Percentiles rank a stretch among this genome's conserved stretches.
These are phyloP conservation scores for Tyrannus savana DNA, from an alignment of 2,113 vertebrate genomes.

Conservation along the genomic window DNA sequence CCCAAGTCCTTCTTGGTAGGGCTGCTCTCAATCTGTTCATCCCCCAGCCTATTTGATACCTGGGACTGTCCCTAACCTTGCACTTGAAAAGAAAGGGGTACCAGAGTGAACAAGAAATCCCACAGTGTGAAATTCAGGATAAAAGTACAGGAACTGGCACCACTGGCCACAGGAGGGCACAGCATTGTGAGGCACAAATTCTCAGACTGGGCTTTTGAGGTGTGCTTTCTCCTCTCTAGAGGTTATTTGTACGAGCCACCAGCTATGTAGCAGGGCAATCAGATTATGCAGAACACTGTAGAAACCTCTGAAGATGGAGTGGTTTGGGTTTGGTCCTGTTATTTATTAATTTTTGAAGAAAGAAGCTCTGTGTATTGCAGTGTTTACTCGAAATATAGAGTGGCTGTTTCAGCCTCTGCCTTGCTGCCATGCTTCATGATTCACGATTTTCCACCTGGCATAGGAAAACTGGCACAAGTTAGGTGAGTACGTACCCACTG, in stretches of 20 bases:
- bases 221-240: background rate
- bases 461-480: constrained; percentile 50
- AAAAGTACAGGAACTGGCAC: background rate
- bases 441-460: constrained; percentile 41
- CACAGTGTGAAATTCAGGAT: background rate
- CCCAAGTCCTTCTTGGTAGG: background rate
- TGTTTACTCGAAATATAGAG: constrained; percentile 30
- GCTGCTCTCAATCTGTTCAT: background rate
- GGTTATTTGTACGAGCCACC: background rate
- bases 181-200: background rate
- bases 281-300: background rate
- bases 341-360: constrained; percentile 24
- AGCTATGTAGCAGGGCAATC: background rate
- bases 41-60: background rate
- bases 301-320: background rate
- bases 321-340: background rate
- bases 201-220: background rate
- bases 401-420: constrained; percentile 2
- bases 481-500: background rate
- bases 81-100: background rate
- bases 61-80: background rate
- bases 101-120: background rate
- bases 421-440: constrained; percentile 24
- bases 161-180: accelerated
- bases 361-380: background rate